phyloP scores from a whole-genome alignment of 2,888 invertebrate genomes.

The Tenthredo notha region DNA sequence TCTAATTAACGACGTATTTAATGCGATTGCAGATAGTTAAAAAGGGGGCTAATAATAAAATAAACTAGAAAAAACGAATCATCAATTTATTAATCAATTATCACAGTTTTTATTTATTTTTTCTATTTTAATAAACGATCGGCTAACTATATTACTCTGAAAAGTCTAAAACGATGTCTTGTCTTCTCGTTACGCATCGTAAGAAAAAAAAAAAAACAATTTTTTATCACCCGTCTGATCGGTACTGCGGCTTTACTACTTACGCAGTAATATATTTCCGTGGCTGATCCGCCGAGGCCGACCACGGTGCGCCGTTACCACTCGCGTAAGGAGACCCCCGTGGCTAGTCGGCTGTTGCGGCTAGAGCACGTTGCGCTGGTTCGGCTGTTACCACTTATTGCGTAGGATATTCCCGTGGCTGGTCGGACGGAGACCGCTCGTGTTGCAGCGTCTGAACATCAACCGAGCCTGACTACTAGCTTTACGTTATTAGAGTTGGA shows the following conservation, averaged over 20 bases:
- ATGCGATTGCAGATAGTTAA: background rate
- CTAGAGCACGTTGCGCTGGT: background rate
- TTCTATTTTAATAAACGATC: background rate
- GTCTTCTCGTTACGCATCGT: background rate
- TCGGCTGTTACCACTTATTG: background rate
- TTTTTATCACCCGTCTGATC: slow-evolving; percentile 9
- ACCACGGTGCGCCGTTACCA: slow-evolving; percentile 34
- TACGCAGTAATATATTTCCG: background rate
- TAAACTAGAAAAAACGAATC: background rate
- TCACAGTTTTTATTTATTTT: too few species aligned
- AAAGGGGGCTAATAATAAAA: background rate
- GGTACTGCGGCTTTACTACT: slow-evolving; percentile 20
- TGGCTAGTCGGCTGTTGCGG: background rate
- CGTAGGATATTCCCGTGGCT: background rate
- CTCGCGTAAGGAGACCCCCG: slow-evolving; percentile 19
- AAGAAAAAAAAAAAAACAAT: background rate
- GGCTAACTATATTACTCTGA: background rate
- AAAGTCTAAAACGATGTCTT: background rate
- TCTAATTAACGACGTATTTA: background rate
- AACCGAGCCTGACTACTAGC: slow-evolving; percentile 20
- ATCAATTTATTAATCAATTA: background rate
- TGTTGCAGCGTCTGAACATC: slow-evolving; percentile 7
- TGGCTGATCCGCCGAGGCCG: slow-evolving; percentile 12
- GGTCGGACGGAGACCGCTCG: background rate
- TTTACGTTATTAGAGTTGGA: background rate